A percentile compares a stretch with the other conserved stretches of the same genome.
phyloP scores from a whole-genome alignment of 35 echinoderm and acorn worm species.

The Heliocidaris tuberculata region DNA sequence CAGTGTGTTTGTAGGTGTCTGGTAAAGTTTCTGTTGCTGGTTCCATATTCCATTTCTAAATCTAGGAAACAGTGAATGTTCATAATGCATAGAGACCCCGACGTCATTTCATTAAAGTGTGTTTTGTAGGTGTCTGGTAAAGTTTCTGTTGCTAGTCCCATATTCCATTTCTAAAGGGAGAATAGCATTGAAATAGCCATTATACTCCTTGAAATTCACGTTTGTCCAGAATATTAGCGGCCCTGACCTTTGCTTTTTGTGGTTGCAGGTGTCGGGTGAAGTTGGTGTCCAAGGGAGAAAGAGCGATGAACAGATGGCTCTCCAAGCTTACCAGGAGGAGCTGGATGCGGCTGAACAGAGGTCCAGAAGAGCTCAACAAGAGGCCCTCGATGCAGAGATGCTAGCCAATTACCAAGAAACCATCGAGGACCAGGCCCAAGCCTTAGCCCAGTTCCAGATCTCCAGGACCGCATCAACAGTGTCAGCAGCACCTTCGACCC shows the following conservation, averaged over 20 bases:
- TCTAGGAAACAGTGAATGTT: too few relatives aligned
- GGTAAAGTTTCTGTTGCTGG: too few relatives aligned
- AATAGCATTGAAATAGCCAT: too few relatives aligned
- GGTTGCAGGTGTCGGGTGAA: conserved; percentile 29
- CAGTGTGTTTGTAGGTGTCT: too few relatives aligned
- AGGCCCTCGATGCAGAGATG: conserved; percentile 29
- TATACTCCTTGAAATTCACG: too few relatives aligned
- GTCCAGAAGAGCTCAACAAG: conserved; percentile 8
- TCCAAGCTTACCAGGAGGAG: conserved; percentile 67
- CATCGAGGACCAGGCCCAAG: conserved; percentile 32
- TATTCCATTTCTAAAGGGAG: too few relatives aligned
- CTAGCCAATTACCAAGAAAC: conserved; percentile 27
- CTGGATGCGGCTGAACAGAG: conserved; percentile 23
- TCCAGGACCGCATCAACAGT: background rate
- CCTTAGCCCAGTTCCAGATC: conserved; percentile 31
- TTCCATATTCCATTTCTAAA: too few relatives aligned
- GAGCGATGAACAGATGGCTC: conserved; percentile 50
- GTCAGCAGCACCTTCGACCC: background rate
- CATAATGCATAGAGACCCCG: too few relatives aligned
- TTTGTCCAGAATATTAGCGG: too few relatives aligned
- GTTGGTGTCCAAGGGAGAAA: background rate
- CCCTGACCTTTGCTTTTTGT: background rate
- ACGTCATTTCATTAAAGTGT: too few relatives aligned
- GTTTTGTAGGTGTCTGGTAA: too few relatives aligned
- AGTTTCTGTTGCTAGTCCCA: too few relatives aligned